These are phyloP conservation scores for Cerceris ruficornis DNA, from an alignment of 2,888 invertebrate genomes.

Conservation along the genomic window DNA sequence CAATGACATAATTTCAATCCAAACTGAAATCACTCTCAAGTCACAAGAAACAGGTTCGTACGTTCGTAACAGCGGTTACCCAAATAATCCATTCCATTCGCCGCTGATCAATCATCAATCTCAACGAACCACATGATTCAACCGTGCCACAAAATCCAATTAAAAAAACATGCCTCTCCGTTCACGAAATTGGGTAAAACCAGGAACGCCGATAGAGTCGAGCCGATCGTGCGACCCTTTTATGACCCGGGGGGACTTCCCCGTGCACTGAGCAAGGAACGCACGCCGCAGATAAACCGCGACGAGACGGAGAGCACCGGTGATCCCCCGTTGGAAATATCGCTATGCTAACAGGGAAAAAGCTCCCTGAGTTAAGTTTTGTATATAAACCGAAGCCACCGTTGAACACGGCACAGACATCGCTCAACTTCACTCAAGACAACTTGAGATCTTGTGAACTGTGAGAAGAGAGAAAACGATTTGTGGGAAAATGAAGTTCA, in stretches of 20 bases:
- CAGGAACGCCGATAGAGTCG: too few species aligned
- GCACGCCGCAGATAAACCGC: neutral
- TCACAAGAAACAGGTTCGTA: too few species aligned
- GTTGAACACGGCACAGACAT: constrained; percentile 12
- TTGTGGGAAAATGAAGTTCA: constrained; percentile 33
- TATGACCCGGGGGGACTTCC: constrained; percentile 15
- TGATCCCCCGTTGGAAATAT: constrained; percentile 15
- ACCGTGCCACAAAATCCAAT: too few species aligned
- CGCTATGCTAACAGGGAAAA: neutral
- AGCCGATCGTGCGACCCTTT: constrained; percentile 1
- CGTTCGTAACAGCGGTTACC: too few species aligned
- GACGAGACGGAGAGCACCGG: constrained; percentile 13
- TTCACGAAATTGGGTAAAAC: too few species aligned
- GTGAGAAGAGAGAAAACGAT: neutral
- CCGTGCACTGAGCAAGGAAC: neutral
- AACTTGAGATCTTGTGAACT: neutral
- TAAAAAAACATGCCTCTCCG: too few species aligned
- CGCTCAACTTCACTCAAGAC: constrained; percentile 10
- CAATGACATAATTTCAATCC: too few species aligned
- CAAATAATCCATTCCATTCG: too few species aligned
- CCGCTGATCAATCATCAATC: too few species aligned
- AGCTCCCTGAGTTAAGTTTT: neutral
- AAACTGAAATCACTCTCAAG: too few species aligned
- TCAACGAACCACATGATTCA: too few species aligned
- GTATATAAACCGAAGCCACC: constrained; percentile 32